Base-by-base conservation (phyloP, 2,888 invertebrate genomes). In the Melinaea menophilus region DNA sequence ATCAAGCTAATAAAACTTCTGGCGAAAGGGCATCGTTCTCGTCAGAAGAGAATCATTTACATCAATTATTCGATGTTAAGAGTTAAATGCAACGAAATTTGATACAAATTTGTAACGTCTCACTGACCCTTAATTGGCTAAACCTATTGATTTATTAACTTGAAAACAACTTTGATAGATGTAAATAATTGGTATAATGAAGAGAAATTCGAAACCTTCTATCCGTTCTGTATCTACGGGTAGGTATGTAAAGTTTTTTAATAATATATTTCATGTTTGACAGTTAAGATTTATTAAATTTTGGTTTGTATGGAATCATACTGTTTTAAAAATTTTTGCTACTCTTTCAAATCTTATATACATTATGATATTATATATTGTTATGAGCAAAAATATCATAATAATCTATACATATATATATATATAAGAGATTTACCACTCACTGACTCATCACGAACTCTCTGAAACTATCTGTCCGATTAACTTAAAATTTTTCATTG, bases 11-110 rank as follows among this genome's bases (percentile, higher is more conserved):
- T 67, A 69, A 71, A 69, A 72, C 67, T 68, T 72, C 66, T 68
- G 65, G 69, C 64, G 66, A 79, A 82, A 85, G 88, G 82, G 82
- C 84, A 81, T 82, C 79, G 82, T 74, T 79, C 85, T 77, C 84
- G 82, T 84, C 81, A 81, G 80, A 80, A 82, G 37, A 41, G 79
- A 82, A 75, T 77, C 74, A 80, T 81, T 84, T 82, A 80, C 84
- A 84, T 84, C 85, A 87, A 87, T 88, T 86, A 84, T 74, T 72
- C 71, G 71, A 74, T 68, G 71, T 80, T 80, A 79, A 78, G 78
- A 78, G 78, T 76, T 74, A 78, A 74, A 77, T 75, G 74, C 77
- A 79, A 75, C 71, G 88, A 81, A 87, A 88, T 81, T 78, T 74
- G 85, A 88, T 84, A 84, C 77, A 69, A 71, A 70, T 69, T 74